Base-by-base conservation (phyloP, 2,888 invertebrate species). In the Strigamia crassipes region DNA sequence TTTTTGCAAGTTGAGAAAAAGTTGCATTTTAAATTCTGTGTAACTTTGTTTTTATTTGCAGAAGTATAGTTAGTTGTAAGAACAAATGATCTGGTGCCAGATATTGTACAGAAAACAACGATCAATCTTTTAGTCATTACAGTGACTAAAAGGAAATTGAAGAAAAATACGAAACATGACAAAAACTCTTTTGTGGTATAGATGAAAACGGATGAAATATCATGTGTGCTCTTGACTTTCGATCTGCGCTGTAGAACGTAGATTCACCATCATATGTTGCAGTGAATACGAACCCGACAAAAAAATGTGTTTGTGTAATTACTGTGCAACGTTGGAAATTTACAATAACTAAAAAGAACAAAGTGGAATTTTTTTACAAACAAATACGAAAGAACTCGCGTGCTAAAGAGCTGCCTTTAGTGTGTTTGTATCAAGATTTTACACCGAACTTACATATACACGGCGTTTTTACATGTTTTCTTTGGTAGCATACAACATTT, bases 361-460 rank as follows among this genome's bases (percentile, higher is more conserved):
- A 12, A 23, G 21, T 61, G 23, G 21, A 61, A n/a, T 61, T 61
- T 61, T 56, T 61, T 61, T 61, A 61, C 61, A 61, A 61, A 46
- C 12, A 13, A 61, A 61, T 5, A 61, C 1, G 51, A 51, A 61
- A 61, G 10, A 61, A 61, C 6, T 9, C 3, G 18, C 18, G 6
- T 18, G 61, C 61, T 21, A n/a, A 61, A 61, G 18, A 9, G 61
- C 61, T 61, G 61, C 61, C 61, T 61, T 61, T 61, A 61, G 61
- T 61, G 61, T 61, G 61, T 61, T 61, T 61, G 61, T 61, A 61
- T 61, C 61, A 18, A 61, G 23, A 61, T 61, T 61, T 61, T 61
- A 61, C 61, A 61, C 61, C 23, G n/a, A 61, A 61, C 61, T 61
- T 23, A 21, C 23, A 61, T 61, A 61, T 61, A 18, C 61, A 61